Base-by-base conservation (phyloP, 1,140 invertebrate species). In the Pomacea maculata region DNA sequence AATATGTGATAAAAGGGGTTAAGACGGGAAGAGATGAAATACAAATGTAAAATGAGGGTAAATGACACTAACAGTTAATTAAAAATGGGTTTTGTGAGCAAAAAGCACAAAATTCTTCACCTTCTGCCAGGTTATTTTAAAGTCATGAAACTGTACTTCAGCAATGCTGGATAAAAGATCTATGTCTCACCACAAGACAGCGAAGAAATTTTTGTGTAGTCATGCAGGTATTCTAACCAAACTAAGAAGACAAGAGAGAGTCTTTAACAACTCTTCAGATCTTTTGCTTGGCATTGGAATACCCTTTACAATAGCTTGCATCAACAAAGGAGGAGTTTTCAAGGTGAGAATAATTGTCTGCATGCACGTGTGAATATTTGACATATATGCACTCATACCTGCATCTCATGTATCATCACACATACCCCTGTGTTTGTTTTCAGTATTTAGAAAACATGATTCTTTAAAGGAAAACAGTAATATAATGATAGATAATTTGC, bases 231-330 rank as follows among this genome's bases (percentile, higher is more conserved):
- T 2, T 2, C 15, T 3, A 61, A 61, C 3, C 9, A 17, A 45
- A 14, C 15, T 61, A 61, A 0, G 57, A 61, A 61, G 8, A 11
- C 10, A 74, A n/a, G 29, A 15, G 67, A 70, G 67, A 8, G 6
- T n/a, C 74, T 52, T 55, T 76, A 15, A 64, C 45, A 84, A 78
- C 21, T 29, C 34, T 63, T 70, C 75, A 93, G 93, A 94, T 90
- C 84, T 93, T 45, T 84, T 94, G 5, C 91, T 90, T 84, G 93
- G 93, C 29, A 92, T 94, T 75, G 93, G 93, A 21, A 88, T 93
- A 80, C 92, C 93, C 29, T 94, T 94, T 85, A 92, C 92, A 9
- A 91, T 93, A 65, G 88, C 86, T n/a, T 89, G 90, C 45, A 76
- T 91, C 10, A 89, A 91, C 83, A 87, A 90, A 65, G 89, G 90